These are phyloP conservation scores for Drosophila multiciliata DNA, from an alignment of 2,888 invertebrate species.

Conservation along the genomic window DNA sequence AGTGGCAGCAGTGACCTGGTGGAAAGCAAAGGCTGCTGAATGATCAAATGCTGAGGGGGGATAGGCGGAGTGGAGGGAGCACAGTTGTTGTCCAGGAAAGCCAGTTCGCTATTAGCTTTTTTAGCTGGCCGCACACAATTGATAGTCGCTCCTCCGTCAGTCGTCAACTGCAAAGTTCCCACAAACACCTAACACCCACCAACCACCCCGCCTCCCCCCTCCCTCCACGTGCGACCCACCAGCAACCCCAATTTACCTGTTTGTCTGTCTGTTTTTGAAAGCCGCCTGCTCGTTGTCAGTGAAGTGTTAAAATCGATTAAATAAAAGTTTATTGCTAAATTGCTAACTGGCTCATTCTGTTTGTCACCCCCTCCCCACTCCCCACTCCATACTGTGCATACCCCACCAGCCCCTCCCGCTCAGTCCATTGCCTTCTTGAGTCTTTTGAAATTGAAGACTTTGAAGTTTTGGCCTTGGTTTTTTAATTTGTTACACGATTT, in stretches of 20 bases:
- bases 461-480: slow-evolving; percentile 45
- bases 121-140: slow-evolving; percentile 70
- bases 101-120: slow-evolving; percentile 41
- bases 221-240: neutral
- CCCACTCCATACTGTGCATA: neutral
- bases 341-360: slow-evolving; percentile 69
- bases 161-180: slow-evolving; percentile 7
- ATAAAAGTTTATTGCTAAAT: slow-evolving; percentile 79
- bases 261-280: neutral
- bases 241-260: neutral
- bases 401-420: too few species aligned
- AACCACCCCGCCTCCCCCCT: neutral
- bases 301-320: slow-evolving; percentile 80
- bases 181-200: too few species aligned
- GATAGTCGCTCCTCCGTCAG: slow-evolving; percentile 44
- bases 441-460: slow-evolving; percentile 47
- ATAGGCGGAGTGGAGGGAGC: slow-evolving; percentile 29
- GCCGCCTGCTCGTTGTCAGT: slow-evolving; percentile 48
- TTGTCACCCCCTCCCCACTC: neutral
- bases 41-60: neutral
- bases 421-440: slow-evolving; percentile 34
- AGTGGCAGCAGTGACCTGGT: slow-evolving; percentile 22
- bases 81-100: slow-evolving; percentile 31
- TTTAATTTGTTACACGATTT: slow-evolving; percentile 35
- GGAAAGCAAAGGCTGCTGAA: neutral